Evolutionary conservation across 2,888 invertebrate species (phyloP).

Genomic region (Athalia circularis): DNA sequence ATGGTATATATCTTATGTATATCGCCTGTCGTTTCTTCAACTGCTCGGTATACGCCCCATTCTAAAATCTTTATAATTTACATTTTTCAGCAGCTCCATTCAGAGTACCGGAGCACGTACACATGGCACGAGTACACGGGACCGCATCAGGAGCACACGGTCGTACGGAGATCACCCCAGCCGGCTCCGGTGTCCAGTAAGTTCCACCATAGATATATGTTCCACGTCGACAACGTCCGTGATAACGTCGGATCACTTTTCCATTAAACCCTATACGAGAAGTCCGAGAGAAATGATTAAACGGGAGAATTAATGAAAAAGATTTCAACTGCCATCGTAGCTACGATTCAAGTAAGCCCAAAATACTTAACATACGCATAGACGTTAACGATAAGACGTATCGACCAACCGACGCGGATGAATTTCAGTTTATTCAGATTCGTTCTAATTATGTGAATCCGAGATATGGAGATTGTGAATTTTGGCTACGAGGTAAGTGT

Average conservation of each 20-base stretch:
- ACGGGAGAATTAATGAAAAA: not conserved
- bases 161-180: slow-evolving; percentile 82
- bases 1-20: no score
- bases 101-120: slow-evolving; percentile 95
- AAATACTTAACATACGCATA: no score
- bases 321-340: no score
- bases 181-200: slow-evolving; percentile 71
- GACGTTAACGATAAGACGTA: no score
- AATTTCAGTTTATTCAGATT: no score
- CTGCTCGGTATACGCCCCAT: no score
- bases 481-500: no score
- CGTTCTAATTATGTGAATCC: no score
- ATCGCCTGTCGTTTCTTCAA: no score
- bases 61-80: not conserved
- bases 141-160: slow-evolving; percentile 78
- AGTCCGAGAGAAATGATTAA: not conserved
- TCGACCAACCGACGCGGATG: no score
- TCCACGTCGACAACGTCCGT: not conserved
- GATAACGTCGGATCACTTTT: not conserved
- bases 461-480: no score
- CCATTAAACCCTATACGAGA: not conserved
- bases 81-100: slow-evolving; percentile 85
- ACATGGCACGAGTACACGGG: slow-evolving; percentile 95
- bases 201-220: slow-evolving; percentile 51
- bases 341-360: no score